Base-by-base conservation (phyloP, 1,140 invertebrate genomes). In the Drosophila grimshawi region DNA sequence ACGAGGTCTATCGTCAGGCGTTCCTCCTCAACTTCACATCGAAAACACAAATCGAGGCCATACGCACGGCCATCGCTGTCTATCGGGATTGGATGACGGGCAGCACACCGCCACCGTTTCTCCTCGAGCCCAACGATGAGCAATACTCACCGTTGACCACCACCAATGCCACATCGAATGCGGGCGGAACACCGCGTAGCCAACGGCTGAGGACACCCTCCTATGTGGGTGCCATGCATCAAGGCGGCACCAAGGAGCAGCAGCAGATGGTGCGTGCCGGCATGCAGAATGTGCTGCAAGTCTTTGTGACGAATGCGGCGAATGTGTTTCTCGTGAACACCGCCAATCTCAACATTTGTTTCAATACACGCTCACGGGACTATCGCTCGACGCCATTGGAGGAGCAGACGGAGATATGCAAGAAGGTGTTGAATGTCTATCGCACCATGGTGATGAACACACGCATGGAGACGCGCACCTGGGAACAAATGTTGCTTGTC, bases 371-470 rank as follows among this genome's bases (percentile, higher is more conserved):
- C 67, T 79, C 90, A 0, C 92, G 93, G 4, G 90, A 92, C 7
- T 92, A 92, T 62, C 91, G 93, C 0, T 91, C 93, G 3, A 93
- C 93, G 11, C 92, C 95, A 5, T 93, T 98, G 4, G 97, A 98
- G 86, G 97, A 98, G 92, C 97, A 99, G 93, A 98, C 98, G 0
- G 98, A 99, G 93, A 96, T 98, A 70, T 99, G 98, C 93, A 99
- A 99, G 93, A 94, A 97, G 80, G 97, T 99, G 55, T 94, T 99
- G 30, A 99, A 99, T 93, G 98, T 99, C 76, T 99, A 99, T 94
- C 94, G 98, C 69, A 98, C 97, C 85, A 98, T 99, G 95, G 98
- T 99, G 30, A 99, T 99, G 97, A 98, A 99, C 92, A 96, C 97
- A 0, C 94, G 96, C 72, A 97, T 99, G 95, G 97, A 99, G 89